Base-by-base conservation (phyloP, 2,888 invertebrate genomes). In the Enchytraeus crypticus region DNA sequence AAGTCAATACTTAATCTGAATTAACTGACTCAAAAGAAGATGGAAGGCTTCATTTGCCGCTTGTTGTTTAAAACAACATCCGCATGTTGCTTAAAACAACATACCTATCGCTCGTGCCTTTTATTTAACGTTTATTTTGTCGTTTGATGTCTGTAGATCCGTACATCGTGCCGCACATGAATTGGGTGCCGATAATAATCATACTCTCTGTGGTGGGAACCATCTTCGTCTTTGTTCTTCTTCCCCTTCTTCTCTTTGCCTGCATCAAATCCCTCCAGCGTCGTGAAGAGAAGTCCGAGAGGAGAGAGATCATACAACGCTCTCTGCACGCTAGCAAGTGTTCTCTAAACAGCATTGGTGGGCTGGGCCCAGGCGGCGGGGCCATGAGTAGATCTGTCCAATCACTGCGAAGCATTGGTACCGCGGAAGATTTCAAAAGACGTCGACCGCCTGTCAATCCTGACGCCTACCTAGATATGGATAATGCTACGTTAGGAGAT, bases 251-350 rank as follows among this genome's bases (percentile, higher is more conserved):
- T 5, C 84, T 86, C 64, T 89, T 90, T 76, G 96, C 95, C 93
- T 88, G 88, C 75, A 86, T 88, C 63, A 98, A 98, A 80, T 92
- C 95, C 0, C 88, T 89, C 68, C 85, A 92, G 58, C 85, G 95
- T 56, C 88, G 89, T 72, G 82, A 88, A 0, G 90, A 96, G 80
- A 83, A 92, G 57, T 81, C 96, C 59, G 89, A 95, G 76, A 83
- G 96, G 21, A 83, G 92, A 53, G 2, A 91, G 92, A 72, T 93
- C 92, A 43, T 51, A 49, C 51, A 30, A 18, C 47, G 34, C 14
- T 53, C 60, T 1, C 91, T 92, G 2, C 64, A 64, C 29, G 61
- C 63, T 57, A 64, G 65, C 59, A 64, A 64, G 29, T 61, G 56
- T 26, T 64, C 69, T 5, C 34, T 65, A 18, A 54, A 51, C 49